phyloP scores from a whole-genome alignment of 2,113 vertebrate genomes.

The Bombycilla garrulus region DNA sequence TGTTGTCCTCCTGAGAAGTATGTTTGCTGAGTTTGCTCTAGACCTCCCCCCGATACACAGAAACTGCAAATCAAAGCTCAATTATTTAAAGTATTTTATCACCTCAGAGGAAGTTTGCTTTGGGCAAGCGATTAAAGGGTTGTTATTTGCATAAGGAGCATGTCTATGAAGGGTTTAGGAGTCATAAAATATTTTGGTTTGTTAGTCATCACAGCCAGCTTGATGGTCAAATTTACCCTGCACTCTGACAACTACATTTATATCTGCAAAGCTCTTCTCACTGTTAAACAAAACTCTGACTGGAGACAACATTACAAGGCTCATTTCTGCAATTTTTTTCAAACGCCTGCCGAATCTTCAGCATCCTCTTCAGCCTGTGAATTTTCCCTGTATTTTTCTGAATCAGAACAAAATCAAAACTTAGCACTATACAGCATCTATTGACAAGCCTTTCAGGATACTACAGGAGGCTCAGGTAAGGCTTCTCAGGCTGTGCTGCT shows the following conservation, averaged over 20 bases:
- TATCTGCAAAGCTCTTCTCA: not conserved
- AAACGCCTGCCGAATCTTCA: not conserved
- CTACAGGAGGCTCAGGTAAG: not conserved
- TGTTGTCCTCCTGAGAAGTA: not conserved
- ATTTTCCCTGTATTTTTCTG: not conserved
- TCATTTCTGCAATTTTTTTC: not conserved
- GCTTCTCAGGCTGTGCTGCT: not conserved
- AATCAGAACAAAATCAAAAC: not conserved
- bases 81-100: constrained; percentile 2
- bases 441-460: not conserved
- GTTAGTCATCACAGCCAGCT: not conserved
- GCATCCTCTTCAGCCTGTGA: not conserved
- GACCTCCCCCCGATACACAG: accelerated
- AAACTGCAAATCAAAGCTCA: not conserved
- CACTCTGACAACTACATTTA: not conserved
- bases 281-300: not conserved
- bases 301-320: not conserved
- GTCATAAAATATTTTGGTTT: not conserved
- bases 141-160: not conserved
- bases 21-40: not conserved
- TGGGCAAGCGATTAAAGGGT: not conserved
- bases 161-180: not conserved
- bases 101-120: not conserved
- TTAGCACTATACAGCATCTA: not conserved
- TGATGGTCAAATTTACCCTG: not conserved